Evolutionary conservation across 2,797 vertebrate species (phyloP).

Genomic region (Carduelis carduelis): DNA sequence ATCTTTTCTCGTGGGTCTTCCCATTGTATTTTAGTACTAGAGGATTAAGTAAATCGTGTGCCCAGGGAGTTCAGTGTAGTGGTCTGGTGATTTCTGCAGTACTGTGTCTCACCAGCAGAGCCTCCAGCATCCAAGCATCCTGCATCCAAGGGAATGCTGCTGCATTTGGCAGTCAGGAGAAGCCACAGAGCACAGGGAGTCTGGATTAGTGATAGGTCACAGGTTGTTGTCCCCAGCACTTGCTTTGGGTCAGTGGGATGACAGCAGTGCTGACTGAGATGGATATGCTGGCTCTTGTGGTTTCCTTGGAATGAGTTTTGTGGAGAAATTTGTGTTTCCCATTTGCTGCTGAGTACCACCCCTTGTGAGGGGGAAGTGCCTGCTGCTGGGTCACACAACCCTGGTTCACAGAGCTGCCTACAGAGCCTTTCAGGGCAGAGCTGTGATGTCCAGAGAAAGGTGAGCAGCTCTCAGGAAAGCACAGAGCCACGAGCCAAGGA

Average conservation of each 20-base stretch:
- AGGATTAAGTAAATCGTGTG: neutral
- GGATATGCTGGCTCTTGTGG: rapidly evolving
- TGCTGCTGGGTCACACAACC: neutral
- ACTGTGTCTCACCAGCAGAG: neutral
- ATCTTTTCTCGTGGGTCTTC: neutral
- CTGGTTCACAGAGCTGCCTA: neutral
- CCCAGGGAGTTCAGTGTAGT: neutral
- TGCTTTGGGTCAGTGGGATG: neutral
- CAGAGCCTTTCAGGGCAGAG: neutral
- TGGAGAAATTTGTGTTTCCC: neutral
- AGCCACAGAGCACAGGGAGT: neutral
- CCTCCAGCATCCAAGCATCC: neutral
- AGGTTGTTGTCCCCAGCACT: neutral
- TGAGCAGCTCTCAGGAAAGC: neutral
- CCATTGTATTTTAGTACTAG: neutral
- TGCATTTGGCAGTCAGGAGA: neutral
- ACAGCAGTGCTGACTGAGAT: rapidly evolving
- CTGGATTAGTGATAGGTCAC: neutral
- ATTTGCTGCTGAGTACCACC: neutral
- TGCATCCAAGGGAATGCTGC: neutral
- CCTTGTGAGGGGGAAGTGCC: neutral
- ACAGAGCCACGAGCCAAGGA: neutral
- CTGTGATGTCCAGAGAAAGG: neutral
- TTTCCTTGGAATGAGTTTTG: neutral
- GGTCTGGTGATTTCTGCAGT: neutral